phyloP scores from a whole-genome alignment of 2,113 vertebrate species.

The Malurus alboscapulatus region DNA sequence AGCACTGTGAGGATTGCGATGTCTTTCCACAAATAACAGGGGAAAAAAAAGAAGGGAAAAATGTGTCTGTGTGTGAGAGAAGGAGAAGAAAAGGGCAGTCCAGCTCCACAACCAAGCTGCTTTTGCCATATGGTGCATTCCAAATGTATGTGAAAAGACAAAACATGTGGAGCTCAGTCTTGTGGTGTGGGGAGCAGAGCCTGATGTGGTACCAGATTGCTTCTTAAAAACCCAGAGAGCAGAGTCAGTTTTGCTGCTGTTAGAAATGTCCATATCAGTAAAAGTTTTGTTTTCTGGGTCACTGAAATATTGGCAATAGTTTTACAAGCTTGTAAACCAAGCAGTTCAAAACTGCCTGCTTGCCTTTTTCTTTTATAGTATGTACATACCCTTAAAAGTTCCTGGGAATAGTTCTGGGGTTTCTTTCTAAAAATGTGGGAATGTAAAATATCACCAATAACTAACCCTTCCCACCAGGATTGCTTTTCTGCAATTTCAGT shows the following conservation, averaged over 20 bases:
- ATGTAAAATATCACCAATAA: background rate
- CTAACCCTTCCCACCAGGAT: fast-evolving
- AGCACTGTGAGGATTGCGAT: background rate
- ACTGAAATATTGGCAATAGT: background rate
- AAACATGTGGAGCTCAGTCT: background rate
- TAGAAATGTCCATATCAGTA: background rate
- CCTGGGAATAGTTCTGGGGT: background rate
- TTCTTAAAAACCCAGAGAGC: background rate
- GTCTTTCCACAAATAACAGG: slow-evolving; percentile 11
- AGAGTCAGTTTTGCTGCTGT: background rate
- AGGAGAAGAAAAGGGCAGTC: background rate
- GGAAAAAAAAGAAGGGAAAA: background rate
- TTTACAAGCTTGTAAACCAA: background rate
- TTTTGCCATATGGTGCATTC: background rate
- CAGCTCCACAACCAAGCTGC: background rate
- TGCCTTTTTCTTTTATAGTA: background rate
- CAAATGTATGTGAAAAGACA: background rate
- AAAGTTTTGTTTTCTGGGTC: background rate
- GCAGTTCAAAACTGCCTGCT: background rate
- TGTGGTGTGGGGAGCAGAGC: background rate
- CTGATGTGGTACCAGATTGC: background rate
- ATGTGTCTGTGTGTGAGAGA: background rate
- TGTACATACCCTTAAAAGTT: background rate
- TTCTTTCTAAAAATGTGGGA: background rate
- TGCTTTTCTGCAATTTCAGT: background rate